Evolutionary conservation across 2,113 vertebrate genomes (phyloP), one percentile per base, ranked within the genome.

Genomic region (Peromyscus maniculatus): DNA sequence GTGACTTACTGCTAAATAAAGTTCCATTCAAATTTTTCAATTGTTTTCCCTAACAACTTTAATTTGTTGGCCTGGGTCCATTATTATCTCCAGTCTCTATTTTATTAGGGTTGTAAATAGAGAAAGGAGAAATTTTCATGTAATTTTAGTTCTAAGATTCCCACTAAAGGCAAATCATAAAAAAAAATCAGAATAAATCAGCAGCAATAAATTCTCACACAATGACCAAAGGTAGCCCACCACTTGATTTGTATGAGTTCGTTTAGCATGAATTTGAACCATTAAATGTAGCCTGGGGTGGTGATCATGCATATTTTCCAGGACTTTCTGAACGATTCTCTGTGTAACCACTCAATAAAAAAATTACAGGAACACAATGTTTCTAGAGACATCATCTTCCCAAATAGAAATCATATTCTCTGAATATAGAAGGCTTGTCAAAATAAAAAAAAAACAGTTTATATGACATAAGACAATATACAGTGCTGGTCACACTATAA

Each of bases 31-130:
- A 87, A 80, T 89, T 39, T 82, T 87, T 2, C 52, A 77, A 26
- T 67, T 95, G 9, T 16, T 2, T 89, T 90, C 46, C 64, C 80
- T 80, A 93, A 94, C 28, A 80, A 88, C 36, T 64, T 78, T 89
- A 74, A 80, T 57, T 80, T 92, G 26, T 75, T 83, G 31, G 22
- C 11, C 15, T n/a, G 7, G 3, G 6, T 46, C 9, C 55, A 67
- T 87, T 95, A 94, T 79, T 33, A 31, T 64, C 39, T 66, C 33
- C 7, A 64, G 1, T 43, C 4, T 75, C 69, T 55, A 9, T 91
- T 24, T 92, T 26, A 52, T 0, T 86, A 4, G 17, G 16, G 26
- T 24, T 71, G 31, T 95, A 52, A 7, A 67, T 55, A 84, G 13
- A 5, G 22, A 89, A 9, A 59, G 8, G 10, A 72, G 55, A 59